Percentiles rank a stretch among this genome's conserved stretches.
phyloP scores from a whole-genome alignment of 2,797 vertebrate genomes.

The Sternotherus odoratus region DNA sequence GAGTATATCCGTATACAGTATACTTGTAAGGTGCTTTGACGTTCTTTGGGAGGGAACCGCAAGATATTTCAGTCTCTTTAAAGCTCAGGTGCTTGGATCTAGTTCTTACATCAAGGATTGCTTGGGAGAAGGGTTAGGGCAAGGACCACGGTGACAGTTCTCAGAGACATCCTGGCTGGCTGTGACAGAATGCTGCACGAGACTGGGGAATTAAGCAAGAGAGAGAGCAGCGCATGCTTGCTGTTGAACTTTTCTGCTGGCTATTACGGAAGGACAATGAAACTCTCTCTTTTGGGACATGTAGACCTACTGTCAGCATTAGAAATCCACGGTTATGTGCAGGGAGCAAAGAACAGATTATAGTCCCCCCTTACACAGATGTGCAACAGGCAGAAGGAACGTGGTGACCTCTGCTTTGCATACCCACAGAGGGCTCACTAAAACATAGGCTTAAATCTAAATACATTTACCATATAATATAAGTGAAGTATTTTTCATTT shows the following conservation, averaged over 20 bases:
- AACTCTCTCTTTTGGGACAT: neutral
- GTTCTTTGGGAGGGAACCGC: neutral
- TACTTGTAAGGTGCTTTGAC: neutral
- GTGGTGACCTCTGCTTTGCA: rapidly evolving
- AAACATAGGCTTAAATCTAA: neutral
- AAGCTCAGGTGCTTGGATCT: too few relatives aligned
- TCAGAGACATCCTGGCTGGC: neutral
- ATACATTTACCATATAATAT: neutral
- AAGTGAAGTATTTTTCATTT: neutral
- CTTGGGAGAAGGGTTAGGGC: neutral
- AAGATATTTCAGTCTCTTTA: neutral
- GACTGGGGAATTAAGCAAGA: too few relatives aligned
- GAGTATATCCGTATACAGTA: neutral
- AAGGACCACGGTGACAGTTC: too few relatives aligned
- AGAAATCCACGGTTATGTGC: neutral
- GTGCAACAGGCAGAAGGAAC: neutral
- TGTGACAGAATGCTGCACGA: neutral
- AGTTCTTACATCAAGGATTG: neutral
- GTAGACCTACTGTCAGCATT: neutral
- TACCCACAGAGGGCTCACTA: neutral
- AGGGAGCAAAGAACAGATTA: neutral
- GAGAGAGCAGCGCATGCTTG: neutral
- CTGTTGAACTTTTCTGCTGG: neutral
- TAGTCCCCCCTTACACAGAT: neutral
- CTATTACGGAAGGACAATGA: neutral